Conservation (phyloP, 2,888 invertebrate genomes). For the Phengaris alcon region DNA sequence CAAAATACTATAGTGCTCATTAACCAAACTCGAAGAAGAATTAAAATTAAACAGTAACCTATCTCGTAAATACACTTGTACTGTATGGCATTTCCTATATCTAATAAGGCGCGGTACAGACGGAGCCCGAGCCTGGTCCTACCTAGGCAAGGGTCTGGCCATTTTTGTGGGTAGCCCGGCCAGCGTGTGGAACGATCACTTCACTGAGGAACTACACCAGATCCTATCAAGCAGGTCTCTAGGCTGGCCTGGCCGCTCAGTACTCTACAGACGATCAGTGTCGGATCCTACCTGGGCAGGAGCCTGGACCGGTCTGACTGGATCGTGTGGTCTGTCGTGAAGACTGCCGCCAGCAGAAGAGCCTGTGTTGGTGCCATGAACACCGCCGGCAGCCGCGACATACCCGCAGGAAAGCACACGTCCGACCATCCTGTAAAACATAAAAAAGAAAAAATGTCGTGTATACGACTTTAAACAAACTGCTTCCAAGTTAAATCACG, state of each 20-base stretch:
- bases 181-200: not conserved
- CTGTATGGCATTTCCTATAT: slow-evolving; percentile 2
- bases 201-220: not conserved
- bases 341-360: slow-evolving; percentile 48
- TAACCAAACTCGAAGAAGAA: no score
- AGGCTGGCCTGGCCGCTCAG: slow-evolving; percentile 33
- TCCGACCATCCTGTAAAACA: slow-evolving; percentile 44
- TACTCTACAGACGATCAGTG: not conserved
- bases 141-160: not conserved
- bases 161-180: not conserved
- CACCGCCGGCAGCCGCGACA: slow-evolving; percentile 50
- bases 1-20: no score
- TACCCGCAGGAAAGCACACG: slow-evolving; percentile 42
- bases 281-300: slow-evolving; percentile 3
- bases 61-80: not conserved
- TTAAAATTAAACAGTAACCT: no score
- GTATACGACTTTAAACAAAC: no score
- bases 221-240: not conserved
- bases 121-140: not conserved
- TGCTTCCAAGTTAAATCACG: no score
- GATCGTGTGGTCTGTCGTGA: slow-evolving; percentile 31
- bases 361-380: slow-evolving; percentile 54
- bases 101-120: not conserved
- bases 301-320: not conserved
- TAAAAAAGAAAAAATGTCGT: not conserved